These are phyloP conservation scores for Campoplex capitator DNA, from an alignment of 2,888 invertebrate species.

Conservation along the genomic window DNA sequence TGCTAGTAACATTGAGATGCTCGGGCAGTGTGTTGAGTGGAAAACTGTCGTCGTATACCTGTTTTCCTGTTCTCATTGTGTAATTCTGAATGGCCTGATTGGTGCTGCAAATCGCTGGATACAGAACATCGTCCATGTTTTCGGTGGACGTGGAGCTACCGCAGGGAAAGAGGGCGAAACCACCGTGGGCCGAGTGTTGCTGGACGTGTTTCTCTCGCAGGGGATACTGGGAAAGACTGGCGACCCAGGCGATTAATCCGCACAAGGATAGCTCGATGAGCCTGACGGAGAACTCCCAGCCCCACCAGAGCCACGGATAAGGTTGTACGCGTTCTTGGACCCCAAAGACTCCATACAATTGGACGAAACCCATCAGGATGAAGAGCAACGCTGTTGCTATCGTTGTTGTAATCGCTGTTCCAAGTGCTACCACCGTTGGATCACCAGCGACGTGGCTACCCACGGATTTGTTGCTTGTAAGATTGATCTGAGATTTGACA, in stretches of 20 bases:
- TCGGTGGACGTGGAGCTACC: slow-evolving; percentile 92
- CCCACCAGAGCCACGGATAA: slow-evolving; percentile 94
- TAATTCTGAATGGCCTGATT: slow-evolving; percentile 94
- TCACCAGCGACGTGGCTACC: slow-evolving; percentile 90
- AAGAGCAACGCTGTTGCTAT: slow-evolving; percentile 94
- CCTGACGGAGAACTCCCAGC: slow-evolving; percentile 94
- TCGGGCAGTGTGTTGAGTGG: slow-evolving; percentile 86
- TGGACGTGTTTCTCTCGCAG: slow-evolving; percentile 88
- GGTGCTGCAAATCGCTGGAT: slow-evolving; percentile 94
- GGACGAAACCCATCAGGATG: slow-evolving; percentile 92
- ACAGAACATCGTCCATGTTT: slow-evolving; percentile 93
- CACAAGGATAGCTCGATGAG: slow-evolving; percentile 95
- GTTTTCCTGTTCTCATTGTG: slow-evolving; percentile 91
- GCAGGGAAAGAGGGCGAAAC: slow-evolving; percentile 93
- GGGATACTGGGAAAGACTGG: slow-evolving; percentile 89
- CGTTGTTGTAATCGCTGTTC: slow-evolving; percentile 95
- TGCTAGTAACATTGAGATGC: slow-evolving; percentile 82
- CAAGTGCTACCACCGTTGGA: slow-evolving; percentile 86
- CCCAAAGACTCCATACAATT: slow-evolving; percentile 92
- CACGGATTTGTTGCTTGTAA: slow-evolving; percentile 80
- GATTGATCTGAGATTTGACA: slow-evolving; percentile 91
- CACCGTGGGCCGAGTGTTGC: slow-evolving; percentile 85
- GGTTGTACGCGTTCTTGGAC: slow-evolving; percentile 85
- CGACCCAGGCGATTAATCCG: slow-evolving; percentile 94
- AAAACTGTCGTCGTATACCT: slow-evolving; percentile 90